A percentile compares a stretch with the other conserved stretches of the same genome.
Evolutionary conservation across 2,888 invertebrate species (phyloP).

Genomic region (Eupithecia tripunctaria): DNA sequence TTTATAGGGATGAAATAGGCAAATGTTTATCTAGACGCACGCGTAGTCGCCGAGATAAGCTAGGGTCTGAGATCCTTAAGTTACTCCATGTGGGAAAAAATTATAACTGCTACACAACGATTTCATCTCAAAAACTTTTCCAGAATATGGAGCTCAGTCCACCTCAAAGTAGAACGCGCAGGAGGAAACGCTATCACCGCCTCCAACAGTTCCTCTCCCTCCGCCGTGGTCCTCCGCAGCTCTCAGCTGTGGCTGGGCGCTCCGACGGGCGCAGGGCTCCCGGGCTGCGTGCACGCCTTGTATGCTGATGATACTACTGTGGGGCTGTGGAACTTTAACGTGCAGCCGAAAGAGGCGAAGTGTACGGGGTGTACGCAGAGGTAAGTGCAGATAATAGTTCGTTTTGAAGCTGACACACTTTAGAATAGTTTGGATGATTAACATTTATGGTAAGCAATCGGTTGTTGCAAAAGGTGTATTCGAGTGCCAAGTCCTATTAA

Average conservation of each 20-base stretch:
- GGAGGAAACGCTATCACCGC: constrained; percentile 55
- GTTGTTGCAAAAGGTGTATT: not conserved
- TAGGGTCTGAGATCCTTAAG: no score
- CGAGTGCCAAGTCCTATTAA: not conserved
- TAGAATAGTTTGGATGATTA: not conserved
- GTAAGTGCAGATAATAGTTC: not conserved
- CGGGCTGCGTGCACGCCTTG: constrained; percentile 93
- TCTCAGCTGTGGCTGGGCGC: constrained; percentile 72
- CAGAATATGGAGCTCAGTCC: constrained; percentile 88
- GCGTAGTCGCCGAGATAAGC: no score
- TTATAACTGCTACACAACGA: no score
- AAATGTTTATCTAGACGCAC: no score
- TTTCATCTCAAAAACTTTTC: not conserved
- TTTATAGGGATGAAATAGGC: no score
- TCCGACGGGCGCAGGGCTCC: constrained; percentile 68
- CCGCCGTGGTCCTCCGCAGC: constrained; percentile 61
- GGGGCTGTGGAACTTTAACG: constrained; percentile 95
- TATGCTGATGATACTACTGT: constrained; percentile 90
- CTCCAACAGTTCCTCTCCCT: constrained; percentile 58
- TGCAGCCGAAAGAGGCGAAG: constrained; percentile 86
- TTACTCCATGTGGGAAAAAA: no score
- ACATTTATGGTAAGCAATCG: not conserved
- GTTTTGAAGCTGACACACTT: not conserved
- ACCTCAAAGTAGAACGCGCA: constrained; percentile 85
- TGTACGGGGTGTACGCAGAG: constrained; percentile 87